Conservation (phyloP, 30 jellyfish, hydroid and myxozoan species). For the Haliclystus octoradiatus region DNA sequence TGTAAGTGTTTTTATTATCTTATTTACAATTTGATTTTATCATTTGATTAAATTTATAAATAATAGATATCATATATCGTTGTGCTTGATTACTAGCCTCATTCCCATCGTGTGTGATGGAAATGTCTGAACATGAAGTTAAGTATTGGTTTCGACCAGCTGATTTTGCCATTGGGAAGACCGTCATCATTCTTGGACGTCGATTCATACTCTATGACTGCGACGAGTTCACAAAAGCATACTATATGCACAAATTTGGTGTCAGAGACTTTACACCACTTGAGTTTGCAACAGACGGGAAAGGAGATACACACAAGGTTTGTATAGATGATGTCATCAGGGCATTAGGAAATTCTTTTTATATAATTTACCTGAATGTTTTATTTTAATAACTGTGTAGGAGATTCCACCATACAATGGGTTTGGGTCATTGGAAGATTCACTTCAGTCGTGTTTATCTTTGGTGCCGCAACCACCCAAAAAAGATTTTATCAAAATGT, state of each 20-base stretch:
- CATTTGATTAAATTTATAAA: no score
- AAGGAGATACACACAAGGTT: conserved; percentile 43
- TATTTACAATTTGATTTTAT: neutral
- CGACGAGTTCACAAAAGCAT: conserved; percentile 70
- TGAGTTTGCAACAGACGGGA: conserved; percentile 31
- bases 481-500: conserved; percentile 86
- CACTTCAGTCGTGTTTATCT: conserved; percentile 86
- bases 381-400: conserved; percentile 12
- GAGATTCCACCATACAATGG: conserved; percentile 94
- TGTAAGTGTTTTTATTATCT: conserved; percentile 21
- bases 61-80: neutral
- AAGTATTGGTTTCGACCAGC: conserved; percentile 82
- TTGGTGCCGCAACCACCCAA: conserved; percentile 96
- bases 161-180: conserved; percentile 66
- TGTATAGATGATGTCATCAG: no score
- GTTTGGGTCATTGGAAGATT: conserved; percentile 91
- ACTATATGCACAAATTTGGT: conserved; percentile 44
- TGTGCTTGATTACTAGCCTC: conserved; percentile 47
- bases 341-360: neutral
- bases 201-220: conserved; percentile 87
- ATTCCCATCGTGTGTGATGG: conserved; percentile 89
- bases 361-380: neutral
- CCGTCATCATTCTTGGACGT: conserved; percentile 85
- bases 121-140: conserved; percentile 76
- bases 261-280: conserved; percentile 61